Base-by-base conservation (phyloP, 2,797 vertebrate species). In the Halcyon chelicuti region DNA sequence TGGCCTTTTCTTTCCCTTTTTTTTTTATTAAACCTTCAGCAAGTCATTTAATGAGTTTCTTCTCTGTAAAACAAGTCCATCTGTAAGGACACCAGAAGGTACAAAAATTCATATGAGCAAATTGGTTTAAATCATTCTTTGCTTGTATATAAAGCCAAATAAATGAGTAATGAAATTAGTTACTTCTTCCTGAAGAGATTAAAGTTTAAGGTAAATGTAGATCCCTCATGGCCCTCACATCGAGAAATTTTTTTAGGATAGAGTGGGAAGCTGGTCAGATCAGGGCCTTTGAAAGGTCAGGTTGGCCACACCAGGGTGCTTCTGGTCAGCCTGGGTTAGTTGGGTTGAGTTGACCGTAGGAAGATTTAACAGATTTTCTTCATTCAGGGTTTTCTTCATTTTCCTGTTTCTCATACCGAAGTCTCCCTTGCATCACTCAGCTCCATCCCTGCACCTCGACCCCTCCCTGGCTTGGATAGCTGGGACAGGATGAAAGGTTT, bases 211-310 rank as follows among this genome's bases (percentile, higher is more conserved):
- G 18, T 17, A 23, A 75, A 57, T 14, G 4, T 20, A 49, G 68
- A 3, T 0, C 8, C 4, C 1, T 25, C 14, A 2, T 3, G 12
- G 26, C 22, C 28, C 49, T 54, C 16, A 33, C 12, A 84, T 52
- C 31, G 58, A 60, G 39, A 9, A 60, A 3, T 16, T 21, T 18
- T 63, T 87, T 61, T 33, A 71, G 52, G 51, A 23, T 2, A 31
- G 31, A 37, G 18, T 0, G 1, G 66, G 35, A 75, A 52, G 17
- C 17, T 20, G 17, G 5, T 76, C 33, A 44, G 21, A 52, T 2
- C 3, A 2, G 7, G 18, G 47, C 12, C 23, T 88, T n/a, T 54
- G 23, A 19, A 55, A 74, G 11, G 33, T 52, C 29, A 18, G 12
- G 28, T 3, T 80, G 66, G 26, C 72, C 60, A 65, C 29, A 17